A percentile compares a stretch with the other conserved stretches of the same genome.
Evolutionary conservation across 2,888 invertebrate species (phyloP).

Genomic region (Baccha elongata): DNA sequence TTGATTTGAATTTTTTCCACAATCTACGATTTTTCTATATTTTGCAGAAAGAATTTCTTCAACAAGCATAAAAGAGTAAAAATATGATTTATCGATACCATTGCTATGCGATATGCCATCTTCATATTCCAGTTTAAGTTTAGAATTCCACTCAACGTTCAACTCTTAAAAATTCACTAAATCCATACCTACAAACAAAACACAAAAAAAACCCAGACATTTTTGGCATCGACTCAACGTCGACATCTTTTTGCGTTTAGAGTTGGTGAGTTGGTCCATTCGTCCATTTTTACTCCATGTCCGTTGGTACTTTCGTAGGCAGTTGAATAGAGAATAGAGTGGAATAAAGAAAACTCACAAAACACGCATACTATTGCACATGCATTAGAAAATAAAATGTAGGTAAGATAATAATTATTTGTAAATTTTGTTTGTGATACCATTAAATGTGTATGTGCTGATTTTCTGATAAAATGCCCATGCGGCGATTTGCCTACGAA

Average conservation of each 20-base stretch:
- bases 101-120: no score
- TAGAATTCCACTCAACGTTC: no score
- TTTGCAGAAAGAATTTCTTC: no score
- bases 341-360: conserved; percentile 47
- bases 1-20: no score
- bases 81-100: no score
- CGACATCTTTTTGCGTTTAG: conserved; percentile 18
- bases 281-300: conserved; percentile 37
- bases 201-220: conserved; percentile 14
- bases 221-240: conserved; percentile 39
- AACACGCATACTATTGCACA: not conserved
- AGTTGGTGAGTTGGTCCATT: not conserved
- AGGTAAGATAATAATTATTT: no score
- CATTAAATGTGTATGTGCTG: conserved; percentile 9
- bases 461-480: conserved; percentile 57
- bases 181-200: not conserved
- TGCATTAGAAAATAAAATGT: not conserved
- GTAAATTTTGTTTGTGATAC: not conserved
- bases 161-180: no score
- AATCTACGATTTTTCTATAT: no score
- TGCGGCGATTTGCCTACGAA: not conserved
- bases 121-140: no score
- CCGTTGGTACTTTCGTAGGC: no score
- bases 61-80: no score
- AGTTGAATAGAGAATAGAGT: conserved; percentile 33